Percentiles rank a stretch among this genome's conserved stretches.
Conservation (phyloP, 1,140 invertebrate species). For the Tetranychus cinnabarinus region DNA sequence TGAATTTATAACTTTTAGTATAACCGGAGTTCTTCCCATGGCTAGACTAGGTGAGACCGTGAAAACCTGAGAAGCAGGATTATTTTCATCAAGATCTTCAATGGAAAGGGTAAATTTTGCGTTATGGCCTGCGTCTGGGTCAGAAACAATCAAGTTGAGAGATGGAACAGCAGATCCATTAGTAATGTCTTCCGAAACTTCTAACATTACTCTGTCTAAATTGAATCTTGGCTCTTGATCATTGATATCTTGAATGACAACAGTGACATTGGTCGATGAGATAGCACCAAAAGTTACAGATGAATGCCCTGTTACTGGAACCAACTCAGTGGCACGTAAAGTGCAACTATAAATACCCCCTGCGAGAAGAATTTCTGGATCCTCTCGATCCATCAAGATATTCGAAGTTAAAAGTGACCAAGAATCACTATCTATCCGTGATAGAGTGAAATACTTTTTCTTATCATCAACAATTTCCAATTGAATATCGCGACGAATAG, state of each 20-base stretch:
- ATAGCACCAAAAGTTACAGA: neutral
- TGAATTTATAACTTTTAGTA: conserved; percentile 31
- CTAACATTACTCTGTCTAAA: conserved; percentile 35
- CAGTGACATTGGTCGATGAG: neutral
- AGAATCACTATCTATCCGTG: conserved; percentile 2
- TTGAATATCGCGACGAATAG: conserved; percentile 28
- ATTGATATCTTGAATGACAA: conserved; percentile 52
- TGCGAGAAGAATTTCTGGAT: conserved; percentile 40
- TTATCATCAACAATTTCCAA: conserved; percentile 22
- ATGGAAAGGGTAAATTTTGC: conserved; percentile 40
- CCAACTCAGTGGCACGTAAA: neutral
- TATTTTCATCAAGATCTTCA: conserved; percentile 27
- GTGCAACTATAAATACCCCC: conserved; percentile 48
- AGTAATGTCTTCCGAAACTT: conserved; percentile 49
- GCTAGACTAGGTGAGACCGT: conserved; percentile 36
- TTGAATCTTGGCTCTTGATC: conserved; percentile 56
- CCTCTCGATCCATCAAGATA: conserved; percentile 42
- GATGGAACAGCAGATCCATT: conserved; percentile 27
- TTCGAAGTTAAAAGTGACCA: conserved; percentile 32
- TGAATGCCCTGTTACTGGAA: neutral
- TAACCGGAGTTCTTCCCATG: conserved; percentile 43
- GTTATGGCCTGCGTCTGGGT: conserved; percentile 46
- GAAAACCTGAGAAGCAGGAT: conserved; percentile 32
- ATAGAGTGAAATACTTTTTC: conserved; percentile 35
- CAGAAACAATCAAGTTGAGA: conserved; percentile 44